These are phyloP conservation scores for Oncopodura yosiiana DNA, from an alignment of 1,140 invertebrate species.

Conservation along the genomic window DNA sequence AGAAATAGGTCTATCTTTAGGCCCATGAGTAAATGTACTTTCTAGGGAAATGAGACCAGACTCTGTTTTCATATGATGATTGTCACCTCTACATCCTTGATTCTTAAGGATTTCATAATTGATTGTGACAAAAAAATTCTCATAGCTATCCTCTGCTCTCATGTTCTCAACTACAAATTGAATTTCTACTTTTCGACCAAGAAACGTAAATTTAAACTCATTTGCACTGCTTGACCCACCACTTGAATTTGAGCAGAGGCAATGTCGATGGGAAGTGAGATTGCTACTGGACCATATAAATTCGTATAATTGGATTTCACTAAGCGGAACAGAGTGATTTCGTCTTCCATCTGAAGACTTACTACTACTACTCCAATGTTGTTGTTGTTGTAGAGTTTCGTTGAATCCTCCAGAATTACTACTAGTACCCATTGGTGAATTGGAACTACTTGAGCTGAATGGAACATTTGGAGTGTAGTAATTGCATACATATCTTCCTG, in stretches of 20 bases:
- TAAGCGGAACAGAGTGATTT: neutral
- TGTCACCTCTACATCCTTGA: constrained; percentile 25
- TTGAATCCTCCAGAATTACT: too few species aligned
- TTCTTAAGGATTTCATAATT: constrained; percentile 24
- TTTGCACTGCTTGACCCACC: neutral
- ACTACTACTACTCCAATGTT: neutral
- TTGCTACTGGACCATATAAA: constrained; percentile 30
- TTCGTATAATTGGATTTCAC: constrained; percentile 27
- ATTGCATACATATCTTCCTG: constrained; percentile 48
- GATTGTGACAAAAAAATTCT: constrained; percentile 32
- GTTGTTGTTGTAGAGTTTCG: neutral
- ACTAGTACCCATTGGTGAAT: too few species aligned
- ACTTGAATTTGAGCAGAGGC: constrained; percentile 27
- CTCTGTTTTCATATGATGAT: constrained; percentile 31
- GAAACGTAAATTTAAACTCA: constrained; percentile 16
- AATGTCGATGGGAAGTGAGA: constrained; percentile 23
- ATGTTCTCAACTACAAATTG: constrained; percentile 28
- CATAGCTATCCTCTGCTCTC: constrained; percentile 23
- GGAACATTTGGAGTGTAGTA: too few species aligned
- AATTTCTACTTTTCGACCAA: constrained; percentile 29
- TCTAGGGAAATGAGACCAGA: constrained; percentile 33
- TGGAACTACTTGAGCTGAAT: too few species aligned
- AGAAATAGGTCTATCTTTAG: constrained; percentile 14
- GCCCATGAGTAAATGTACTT: constrained; percentile 23
- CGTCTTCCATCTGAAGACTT: neutral